phyloP scores from a whole-genome alignment of 2,888 invertebrate genomes.

The Podotricha telesiphe region DNA sequence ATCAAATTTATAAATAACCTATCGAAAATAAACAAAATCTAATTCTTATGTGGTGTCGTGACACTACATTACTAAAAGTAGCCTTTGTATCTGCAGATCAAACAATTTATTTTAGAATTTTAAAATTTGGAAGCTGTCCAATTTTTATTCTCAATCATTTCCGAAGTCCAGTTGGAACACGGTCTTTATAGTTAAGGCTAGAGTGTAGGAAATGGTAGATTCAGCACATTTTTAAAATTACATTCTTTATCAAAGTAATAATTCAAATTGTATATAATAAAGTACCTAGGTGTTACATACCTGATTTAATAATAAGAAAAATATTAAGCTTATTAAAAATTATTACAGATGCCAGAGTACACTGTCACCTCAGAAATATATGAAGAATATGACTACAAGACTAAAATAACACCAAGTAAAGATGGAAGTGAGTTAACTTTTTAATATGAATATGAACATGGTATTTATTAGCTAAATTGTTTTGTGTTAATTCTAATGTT shows the following conservation, averaged over 20 bases:
- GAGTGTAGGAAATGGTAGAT: constrained; percentile 5
- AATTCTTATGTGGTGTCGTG: background rate
- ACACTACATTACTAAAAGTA: constrained; percentile 58
- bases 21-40: background rate
- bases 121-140: constrained; percentile 75
- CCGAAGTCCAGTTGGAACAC: constrained; percentile 55
- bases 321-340: background rate
- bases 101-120: constrained; percentile 78
- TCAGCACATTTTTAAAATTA: background rate
- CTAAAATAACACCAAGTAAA: constrained; percentile 69
- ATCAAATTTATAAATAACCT: background rate
- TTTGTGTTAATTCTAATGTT: background rate
- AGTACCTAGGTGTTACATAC: background rate
- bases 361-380: constrained; percentile 90
- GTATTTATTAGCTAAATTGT: background rate
- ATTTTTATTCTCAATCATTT: constrained; percentile 69
- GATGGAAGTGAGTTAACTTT: constrained; percentile 73
- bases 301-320: background rate
- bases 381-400: constrained; percentile 86
- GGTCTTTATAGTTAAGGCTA: constrained; percentile 31
- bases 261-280: background rate
- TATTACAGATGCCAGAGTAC: constrained; percentile 77
- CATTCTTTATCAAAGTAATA: background rate
- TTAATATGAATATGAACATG: background rate
- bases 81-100: constrained; percentile 60